These are phyloP conservation scores for Drosophila bocqueti DNA, from an alignment of 1,140 invertebrate species.

Conservation along the genomic window DNA sequence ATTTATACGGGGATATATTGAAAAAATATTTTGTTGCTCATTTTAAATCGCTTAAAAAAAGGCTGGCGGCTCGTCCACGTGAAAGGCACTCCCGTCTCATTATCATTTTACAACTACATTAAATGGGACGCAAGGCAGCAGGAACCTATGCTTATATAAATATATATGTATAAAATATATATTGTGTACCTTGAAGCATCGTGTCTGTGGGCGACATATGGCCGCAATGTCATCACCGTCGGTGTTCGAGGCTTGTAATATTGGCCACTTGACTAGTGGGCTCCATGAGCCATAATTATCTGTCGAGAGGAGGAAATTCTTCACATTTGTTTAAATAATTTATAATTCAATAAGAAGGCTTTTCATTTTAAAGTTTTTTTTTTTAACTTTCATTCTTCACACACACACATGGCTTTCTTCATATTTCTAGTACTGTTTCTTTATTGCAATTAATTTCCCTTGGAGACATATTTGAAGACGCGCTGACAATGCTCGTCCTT, in stretches of 20 bases:
- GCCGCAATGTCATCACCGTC: slow-evolving; percentile 5
- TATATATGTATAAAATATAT: background rate
- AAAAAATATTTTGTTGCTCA: slow-evolving; percentile 12
- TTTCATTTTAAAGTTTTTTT: background rate
- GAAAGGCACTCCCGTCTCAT: slow-evolving; percentile 33
- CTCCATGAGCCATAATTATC: slow-evolving; percentile 18
- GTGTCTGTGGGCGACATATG: slow-evolving; percentile 33
- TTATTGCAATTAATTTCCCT: slow-evolving; percentile 29
- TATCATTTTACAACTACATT: slow-evolving; percentile 66
- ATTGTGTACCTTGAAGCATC: background rate
- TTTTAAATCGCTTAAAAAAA: slow-evolving; percentile 58
- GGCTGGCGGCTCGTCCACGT: slow-evolving; percentile 5
- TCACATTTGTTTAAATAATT: background rate
- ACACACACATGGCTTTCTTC: background rate
- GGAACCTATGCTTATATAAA: background rate
- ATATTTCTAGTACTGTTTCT: slow-evolving; percentile 4
- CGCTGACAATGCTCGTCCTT: slow-evolving; percentile 9
- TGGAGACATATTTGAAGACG: slow-evolving; percentile 3
- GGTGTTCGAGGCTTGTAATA: slow-evolving; percentile 18
- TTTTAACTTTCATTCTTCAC: background rate
- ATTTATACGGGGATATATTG: slow-evolving; percentile 1
- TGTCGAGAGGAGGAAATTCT: background rate
- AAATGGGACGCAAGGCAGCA: slow-evolving; percentile 19
- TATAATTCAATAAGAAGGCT: background rate
- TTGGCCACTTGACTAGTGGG: slow-evolving; percentile 15